phyloP scores from a whole-genome alignment of 2,113 vertebrate species.

The Oplegnathus fasciatus region DNA sequence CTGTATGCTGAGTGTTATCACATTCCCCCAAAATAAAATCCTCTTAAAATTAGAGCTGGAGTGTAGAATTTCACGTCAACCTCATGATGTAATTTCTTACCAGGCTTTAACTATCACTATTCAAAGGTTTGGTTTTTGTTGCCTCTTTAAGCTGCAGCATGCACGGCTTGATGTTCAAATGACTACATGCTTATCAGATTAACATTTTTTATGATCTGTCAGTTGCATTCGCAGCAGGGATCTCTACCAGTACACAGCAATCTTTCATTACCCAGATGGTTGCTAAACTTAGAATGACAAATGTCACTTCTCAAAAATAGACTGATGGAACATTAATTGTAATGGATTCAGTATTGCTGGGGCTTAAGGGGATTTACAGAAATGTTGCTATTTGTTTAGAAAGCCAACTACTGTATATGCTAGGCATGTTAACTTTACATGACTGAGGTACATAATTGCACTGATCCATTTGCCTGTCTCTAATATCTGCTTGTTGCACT shows the following conservation, averaged over 20 bases:
- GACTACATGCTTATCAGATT: slow-evolving; percentile 39
- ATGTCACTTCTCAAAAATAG: slow-evolving; percentile 63
- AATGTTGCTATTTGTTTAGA: slow-evolving; percentile 26
- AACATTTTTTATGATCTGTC: slow-evolving; percentile 59
- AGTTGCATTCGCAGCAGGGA: slow-evolving; percentile 42
- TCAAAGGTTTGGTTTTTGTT: not conserved
- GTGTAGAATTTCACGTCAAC: not conserved
- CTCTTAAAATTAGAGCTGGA: slow-evolving; percentile 20
- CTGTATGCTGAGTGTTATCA: not conserved
- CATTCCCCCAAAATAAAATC: slow-evolving; percentile 24
- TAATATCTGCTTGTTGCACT: not conserved
- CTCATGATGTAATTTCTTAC: not conserved
- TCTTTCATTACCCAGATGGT: slow-evolving; percentile 55
- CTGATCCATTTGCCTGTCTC: not conserved
- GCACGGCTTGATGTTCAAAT: slow-evolving; percentile 9
- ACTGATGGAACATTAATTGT: slow-evolving; percentile 42
- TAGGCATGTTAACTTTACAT: not conserved
- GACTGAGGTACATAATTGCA: not conserved
- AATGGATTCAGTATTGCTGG: slow-evolving; percentile 28
- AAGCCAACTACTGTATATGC: not conserved
- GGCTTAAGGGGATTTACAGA: slow-evolving; percentile 35
- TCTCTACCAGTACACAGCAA: slow-evolving; percentile 20
- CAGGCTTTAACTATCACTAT: not conserved
- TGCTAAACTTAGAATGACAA: slow-evolving; percentile 56
- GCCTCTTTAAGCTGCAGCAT: slow-evolving; percentile 2